Base-by-base conservation (phyloP, 2,113 vertebrate species). In the Hippocampus mohnikei region DNA sequence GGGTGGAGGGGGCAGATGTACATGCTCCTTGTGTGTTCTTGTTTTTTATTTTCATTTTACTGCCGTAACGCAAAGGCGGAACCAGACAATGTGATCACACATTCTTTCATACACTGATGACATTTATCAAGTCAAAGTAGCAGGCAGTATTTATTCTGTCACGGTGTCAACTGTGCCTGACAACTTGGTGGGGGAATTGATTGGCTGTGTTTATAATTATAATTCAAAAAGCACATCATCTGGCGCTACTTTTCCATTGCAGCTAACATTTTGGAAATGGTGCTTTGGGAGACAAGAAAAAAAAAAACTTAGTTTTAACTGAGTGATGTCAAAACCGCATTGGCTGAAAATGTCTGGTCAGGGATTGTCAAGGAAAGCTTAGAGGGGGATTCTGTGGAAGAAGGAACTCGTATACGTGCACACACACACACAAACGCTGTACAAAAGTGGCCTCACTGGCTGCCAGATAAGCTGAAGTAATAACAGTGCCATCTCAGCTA, bases 391-490 rank as follows among this genome's bases (percentile, higher is more conserved):
- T 85, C 67, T 79, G 79, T 82, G 81, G 63, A 65, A 82, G 70
- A 81, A 76, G 79, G 62, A 82, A 69, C 77, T 69, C 63, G 12
- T 44, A 12, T 44, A 44, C 42, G 12, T 12, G 9, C 42, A 44
- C 42, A 70, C 75, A 56, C 48, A 44, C 67, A 67, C n/a, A 67
- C 29, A 74, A 61, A 75, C 69, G 67, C 69, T 27, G 67, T 71
- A 84, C 69, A 76, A 84, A 84, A 85, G 82, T 84, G 80, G 76
- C 83, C 76, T 85, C 72, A 72, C 82, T 75, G 83, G 81, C 79
- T 85, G 84, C 81, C 85, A 85, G 89, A 90, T 89, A 89, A 89
- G 87, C 86, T 83, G 81, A 87, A 88, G 90, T 89, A 89, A 91
- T 90, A 90, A 90, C 87, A 78, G 77, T 79, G 82, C 79, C 75